Conservation (phyloP, 2,113 vertebrate species). For the Phoenicopterus ruber region DNA sequence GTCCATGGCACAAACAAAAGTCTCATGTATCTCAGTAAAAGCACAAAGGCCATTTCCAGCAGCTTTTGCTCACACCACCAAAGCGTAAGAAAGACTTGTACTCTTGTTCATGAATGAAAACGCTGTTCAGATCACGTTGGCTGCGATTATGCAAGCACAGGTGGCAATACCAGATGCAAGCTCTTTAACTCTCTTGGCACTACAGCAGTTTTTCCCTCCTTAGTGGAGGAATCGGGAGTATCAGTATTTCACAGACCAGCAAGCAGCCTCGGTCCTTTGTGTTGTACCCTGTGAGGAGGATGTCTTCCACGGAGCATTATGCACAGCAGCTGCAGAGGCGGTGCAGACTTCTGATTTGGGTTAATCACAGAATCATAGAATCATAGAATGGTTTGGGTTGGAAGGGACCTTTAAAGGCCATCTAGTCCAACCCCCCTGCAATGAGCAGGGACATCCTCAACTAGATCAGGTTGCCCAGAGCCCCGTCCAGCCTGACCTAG, state of each 20-base stretch:
- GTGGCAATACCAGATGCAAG: not conserved
- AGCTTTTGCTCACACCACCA: not conserved
- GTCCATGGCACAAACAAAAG: accelerated
- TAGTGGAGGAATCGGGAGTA: not conserved
- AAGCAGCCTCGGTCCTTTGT: not conserved
- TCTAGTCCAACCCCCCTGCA: not conserved
- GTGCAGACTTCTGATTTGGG: accelerated
- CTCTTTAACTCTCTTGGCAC: not conserved
- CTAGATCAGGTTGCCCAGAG: not conserved
- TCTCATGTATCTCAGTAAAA: not conserved
- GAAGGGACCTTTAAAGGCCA: not conserved
- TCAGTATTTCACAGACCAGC: not conserved
- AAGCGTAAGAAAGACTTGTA: not conserved
- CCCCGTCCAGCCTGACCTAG: not conserved
- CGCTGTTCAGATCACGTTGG: not conserved
- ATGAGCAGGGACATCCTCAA: not conserved
- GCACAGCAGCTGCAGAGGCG: not conserved
- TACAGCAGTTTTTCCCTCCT: not conserved
- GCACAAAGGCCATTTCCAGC: not conserved
- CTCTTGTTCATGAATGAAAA: not conserved
- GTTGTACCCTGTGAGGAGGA: not conserved
- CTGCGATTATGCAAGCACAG: not conserved
- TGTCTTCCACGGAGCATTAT: not conserved
- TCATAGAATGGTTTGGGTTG: not conserved
- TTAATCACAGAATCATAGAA: not conserved